Conservation (phyloP, 2,888 invertebrate genomes). For the Camptogramma bilineatum region DNA sequence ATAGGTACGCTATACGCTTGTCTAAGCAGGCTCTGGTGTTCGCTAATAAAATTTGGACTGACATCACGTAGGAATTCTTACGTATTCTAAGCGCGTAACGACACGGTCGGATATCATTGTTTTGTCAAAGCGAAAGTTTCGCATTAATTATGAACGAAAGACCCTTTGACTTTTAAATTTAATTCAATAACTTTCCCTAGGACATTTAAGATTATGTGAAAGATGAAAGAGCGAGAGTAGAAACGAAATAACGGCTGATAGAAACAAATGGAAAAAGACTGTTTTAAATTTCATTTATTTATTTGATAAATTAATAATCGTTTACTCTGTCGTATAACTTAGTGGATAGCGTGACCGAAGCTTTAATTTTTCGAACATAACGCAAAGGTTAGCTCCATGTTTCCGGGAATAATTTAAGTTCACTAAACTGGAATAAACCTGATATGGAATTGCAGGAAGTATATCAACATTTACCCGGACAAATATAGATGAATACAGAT, state of each 20-base stretch:
- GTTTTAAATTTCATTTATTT: no score
- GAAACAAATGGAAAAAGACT: no score
- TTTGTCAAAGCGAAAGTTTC: conserved; percentile 20
- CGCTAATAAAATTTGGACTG: conserved; percentile 7
- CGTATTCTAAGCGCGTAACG: conserved; percentile 8
- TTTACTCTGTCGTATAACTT: not conserved
- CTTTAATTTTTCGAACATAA: not conserved
- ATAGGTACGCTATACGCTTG: not conserved
- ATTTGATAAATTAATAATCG: no score
- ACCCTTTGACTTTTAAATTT: conserved; percentile 8
- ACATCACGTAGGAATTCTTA: conserved; percentile 10
- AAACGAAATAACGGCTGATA: no score
- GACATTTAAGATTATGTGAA: not conserved
- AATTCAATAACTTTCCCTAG: not conserved
- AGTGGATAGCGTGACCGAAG: not conserved
- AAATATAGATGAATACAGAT: no score
- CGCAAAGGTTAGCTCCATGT: not conserved
- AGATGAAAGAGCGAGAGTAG: not conserved
- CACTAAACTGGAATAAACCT: not conserved
- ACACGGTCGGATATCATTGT: not conserved
- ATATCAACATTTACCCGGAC: not conserved
- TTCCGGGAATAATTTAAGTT: not conserved
- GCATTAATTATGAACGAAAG: conserved; percentile 9
- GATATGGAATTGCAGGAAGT: not conserved
- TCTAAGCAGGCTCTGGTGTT: not conserved